Evolutionary conservation across 2,113 vertebrate species (phyloP), one percentile per base, ranked within the genome.

Genomic region (Labeo rohita): DNA sequence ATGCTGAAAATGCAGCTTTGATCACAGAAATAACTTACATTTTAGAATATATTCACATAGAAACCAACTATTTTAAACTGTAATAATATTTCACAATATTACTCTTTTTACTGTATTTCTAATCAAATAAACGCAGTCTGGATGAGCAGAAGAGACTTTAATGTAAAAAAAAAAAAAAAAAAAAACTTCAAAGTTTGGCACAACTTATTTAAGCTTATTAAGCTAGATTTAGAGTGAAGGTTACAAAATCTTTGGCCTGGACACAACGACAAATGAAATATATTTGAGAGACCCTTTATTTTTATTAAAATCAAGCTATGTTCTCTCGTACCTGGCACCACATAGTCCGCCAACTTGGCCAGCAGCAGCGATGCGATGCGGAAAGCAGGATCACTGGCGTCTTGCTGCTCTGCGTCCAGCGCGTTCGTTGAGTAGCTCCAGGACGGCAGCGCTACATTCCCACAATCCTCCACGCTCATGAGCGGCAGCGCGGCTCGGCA

Each of bases 381-480:
- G 39, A 98, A 99, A 2, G 98, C 98, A 9, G 98, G 98, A 89
- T 99, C 98, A 13, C 94, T 97, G 84, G 97, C 96, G 87, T 99
- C 98, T 56, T 97, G 97, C 89, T 97, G 97, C 80, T 99, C 98
- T 0, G 96, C 95, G 89, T 99, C 98, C 49, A 99, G 91, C 3
- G 97, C 95, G 66, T 96, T 97, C 5, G 98, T 96, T 0, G 97
- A 98, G 92, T 98, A 99, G 91, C 98, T 99, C 98, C 98, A 99
- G 0, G 97, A 96, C 0, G 98, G 98, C 78, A 99, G 93, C 4
- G 98, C 98, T 88, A 99, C 98, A 0, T 98, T 98, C 3, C 97
- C 97, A 90, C 98, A 99, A 91, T 99, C 98, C 90, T 99, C 98
- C 11, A 99, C 98, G 0, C 98, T 99, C 98, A 99, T 99, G 75